These are phyloP conservation scores for Stenoptilia bipunctidactyla DNA, from an alignment of 2,888 invertebrate species.

Conservation along the genomic window DNA sequence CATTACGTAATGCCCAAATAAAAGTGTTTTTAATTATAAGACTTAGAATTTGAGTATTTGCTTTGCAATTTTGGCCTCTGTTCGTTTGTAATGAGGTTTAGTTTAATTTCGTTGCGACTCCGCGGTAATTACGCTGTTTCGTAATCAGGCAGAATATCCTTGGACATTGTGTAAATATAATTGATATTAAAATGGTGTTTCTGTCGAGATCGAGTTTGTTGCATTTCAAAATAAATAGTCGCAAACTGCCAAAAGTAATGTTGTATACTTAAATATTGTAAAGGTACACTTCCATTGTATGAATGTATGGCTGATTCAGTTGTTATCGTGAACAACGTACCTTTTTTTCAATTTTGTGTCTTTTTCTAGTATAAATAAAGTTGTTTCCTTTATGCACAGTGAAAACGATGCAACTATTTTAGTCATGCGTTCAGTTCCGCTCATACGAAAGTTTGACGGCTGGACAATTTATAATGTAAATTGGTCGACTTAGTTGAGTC, in stretches of 20 bases:
- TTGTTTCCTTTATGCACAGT: no score
- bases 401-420: no score
- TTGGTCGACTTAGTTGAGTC: constrained; percentile 18
- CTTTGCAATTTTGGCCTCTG: constrained; percentile 33
- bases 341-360: no score
- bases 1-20: constrained; percentile 15
- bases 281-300: background rate
- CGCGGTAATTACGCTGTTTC: constrained; percentile 16
- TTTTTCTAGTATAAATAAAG: no score
- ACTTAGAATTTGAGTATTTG: constrained; percentile 24
- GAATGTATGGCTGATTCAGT: no score
- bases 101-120: constrained; percentile 30
- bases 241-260: constrained; percentile 68
- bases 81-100: constrained; percentile 30
- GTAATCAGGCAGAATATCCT: constrained; percentile 21
- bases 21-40: constrained; percentile 2
- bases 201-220: constrained; percentile 50
- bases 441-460: background rate
- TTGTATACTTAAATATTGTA: constrained; percentile 24
- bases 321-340: no score
- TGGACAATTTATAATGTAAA: background rate
- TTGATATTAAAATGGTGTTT: constrained; percentile 32
- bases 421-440: no score
- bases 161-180: constrained; percentile 54
- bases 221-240: constrained; percentile 64